These are phyloP conservation scores for Menura novaehollandiae DNA, from an alignment of 2,113 vertebrate species.

Conservation along the genomic window DNA sequence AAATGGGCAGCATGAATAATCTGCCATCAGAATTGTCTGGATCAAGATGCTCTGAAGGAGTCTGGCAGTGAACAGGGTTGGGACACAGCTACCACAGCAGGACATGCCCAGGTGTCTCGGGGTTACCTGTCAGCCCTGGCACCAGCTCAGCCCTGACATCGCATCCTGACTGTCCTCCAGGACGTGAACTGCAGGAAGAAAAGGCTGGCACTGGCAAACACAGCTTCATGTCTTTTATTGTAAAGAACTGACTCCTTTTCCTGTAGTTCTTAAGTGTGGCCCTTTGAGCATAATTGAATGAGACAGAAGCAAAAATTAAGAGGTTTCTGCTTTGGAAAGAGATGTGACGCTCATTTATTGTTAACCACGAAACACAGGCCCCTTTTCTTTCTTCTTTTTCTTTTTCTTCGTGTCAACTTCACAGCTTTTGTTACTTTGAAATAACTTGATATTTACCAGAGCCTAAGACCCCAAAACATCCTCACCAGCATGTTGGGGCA, in stretches of 20 bases:
- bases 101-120: neutral
- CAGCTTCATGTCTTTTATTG: neutral
- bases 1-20: neutral
- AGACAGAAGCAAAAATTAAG: conserved; percentile 33
- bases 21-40: neutral
- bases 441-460: neutral
- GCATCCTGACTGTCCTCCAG: neutral
- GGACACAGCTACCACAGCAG: neutral
- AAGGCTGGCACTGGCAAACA: neutral
- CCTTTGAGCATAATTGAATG: conserved; percentile 30
- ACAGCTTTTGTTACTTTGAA: neutral
- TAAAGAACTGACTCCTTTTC: conserved; percentile 10
- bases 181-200: neutral
- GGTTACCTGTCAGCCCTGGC: neutral
- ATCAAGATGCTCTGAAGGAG: neutral
- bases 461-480: neutral
- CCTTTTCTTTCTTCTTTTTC: neutral
- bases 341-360: neutral
- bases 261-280: neutral
- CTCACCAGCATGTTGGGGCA: neutral
- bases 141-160: neutral
- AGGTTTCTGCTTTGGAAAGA: conserved; percentile 12
- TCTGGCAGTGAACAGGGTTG: neutral
- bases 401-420: neutral
- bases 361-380: neutral